Evolutionary conservation across 37 sponge, comb jelly and placozoan genomes (phyloP).

Genomic region (Dysidea cf. avara): DNA sequence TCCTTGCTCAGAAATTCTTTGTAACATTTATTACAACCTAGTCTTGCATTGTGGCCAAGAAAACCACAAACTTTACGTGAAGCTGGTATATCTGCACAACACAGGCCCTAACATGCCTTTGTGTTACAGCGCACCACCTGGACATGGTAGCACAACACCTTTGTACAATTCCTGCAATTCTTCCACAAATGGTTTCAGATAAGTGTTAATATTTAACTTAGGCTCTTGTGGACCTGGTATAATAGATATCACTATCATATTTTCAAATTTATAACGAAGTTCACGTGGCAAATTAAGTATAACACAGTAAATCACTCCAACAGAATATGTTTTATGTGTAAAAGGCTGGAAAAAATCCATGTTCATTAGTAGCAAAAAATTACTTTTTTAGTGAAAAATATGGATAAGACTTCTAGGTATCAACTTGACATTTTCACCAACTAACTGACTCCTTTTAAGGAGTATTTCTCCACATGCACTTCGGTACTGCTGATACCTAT

Average conservation of each 20-base stretch:
- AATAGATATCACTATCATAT: conserved; percentile 17
- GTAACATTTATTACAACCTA: conserved; percentile 52
- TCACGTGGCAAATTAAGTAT: conserved; percentile 8
- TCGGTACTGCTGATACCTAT: conserved; percentile 26
- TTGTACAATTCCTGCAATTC: neutral
- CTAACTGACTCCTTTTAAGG: conserved; percentile 6
- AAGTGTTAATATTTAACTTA: conserved; percentile 29
- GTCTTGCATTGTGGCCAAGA: conserved; percentile 44
- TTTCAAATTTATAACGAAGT: conserved; percentile 5
- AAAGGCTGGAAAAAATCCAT: conserved; percentile 26
- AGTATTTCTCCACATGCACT: conserved; percentile 26
- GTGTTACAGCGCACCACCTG: neutral
- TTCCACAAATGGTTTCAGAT: neutral
- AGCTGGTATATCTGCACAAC: conserved; percentile 59
- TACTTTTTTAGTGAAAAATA: neutral
- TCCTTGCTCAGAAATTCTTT: conserved; percentile 28
- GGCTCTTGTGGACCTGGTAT: conserved; percentile 30
- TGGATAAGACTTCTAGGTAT: conserved; percentile 16
- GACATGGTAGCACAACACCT: neutral
- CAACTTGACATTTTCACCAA: neutral
- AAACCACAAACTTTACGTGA: conserved; percentile 62
- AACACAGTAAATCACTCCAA: conserved; percentile 8
- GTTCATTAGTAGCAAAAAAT: neutral
- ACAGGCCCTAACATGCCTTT: neutral
- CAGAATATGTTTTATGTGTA: conserved; percentile 7